phyloP scores from a whole-genome alignment of 2,113 vertebrate genomes.

The Sporophila hypoxantha region DNA sequence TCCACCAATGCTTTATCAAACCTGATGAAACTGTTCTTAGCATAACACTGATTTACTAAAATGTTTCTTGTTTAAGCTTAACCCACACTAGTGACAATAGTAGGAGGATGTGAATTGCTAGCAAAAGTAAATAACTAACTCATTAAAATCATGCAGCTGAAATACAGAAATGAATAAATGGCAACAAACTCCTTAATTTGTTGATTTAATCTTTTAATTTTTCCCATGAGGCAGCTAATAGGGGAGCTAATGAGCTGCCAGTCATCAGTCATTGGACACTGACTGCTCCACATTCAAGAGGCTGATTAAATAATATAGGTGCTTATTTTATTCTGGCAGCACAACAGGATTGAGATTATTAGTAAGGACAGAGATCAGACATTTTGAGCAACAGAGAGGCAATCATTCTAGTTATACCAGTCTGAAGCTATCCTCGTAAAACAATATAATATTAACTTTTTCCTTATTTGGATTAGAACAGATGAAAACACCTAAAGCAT shows the following conservation, averaged over 20 bases:
- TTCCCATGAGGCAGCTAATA: neutral
- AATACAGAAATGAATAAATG: neutral
- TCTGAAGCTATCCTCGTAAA: slow-evolving; percentile 15
- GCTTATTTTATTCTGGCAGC: neutral
- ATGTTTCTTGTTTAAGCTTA: neutral
- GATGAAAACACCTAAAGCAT: neutral
- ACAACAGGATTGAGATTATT: neutral
- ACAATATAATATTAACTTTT: neutral
- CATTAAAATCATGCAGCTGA: neutral
- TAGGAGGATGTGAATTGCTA: neutral
- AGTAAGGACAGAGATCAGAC: neutral
- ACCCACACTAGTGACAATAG: neutral
- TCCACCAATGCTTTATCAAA: neutral
- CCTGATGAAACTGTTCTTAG: neutral
- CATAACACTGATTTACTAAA: neutral
- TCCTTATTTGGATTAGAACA: neutral
- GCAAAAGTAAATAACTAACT: neutral
- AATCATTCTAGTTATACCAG: neutral
- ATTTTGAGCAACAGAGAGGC: neutral
- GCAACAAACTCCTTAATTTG: neutral
- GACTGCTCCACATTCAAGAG: neutral
- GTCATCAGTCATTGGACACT: neutral
- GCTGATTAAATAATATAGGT: neutral
- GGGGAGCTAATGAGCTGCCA: neutral
- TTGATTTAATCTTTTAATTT: neutral